phyloP scores from a whole-genome alignment of 2,113 vertebrate species.

The Notechis scutatus region DNA sequence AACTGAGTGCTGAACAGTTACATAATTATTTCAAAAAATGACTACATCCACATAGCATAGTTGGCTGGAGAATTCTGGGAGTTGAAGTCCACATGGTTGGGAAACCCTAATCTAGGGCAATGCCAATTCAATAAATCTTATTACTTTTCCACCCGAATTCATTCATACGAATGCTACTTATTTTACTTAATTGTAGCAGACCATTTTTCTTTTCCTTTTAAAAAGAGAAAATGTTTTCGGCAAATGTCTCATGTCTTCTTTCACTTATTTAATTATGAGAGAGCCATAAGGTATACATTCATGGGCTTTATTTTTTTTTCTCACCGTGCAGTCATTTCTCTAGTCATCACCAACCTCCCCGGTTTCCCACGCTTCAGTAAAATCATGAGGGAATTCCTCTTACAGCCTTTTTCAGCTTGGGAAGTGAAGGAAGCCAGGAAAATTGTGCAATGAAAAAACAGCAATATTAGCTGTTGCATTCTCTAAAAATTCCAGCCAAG shows the following conservation, averaged over 20 bases:
- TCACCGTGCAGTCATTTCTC: not conserved
- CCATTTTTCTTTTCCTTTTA: not conserved
- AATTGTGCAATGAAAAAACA: not conserved
- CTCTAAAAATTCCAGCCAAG: not conserved
- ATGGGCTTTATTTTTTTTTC: not conserved
- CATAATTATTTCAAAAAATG: not conserved
- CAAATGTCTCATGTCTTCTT: not conserved
- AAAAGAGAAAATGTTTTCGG: not conserved
- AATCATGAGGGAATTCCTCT: not conserved
- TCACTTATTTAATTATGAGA: not conserved
- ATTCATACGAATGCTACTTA: not conserved
- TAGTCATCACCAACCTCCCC: not conserved
- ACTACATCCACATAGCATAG: not conserved
- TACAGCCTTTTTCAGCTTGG: not conserved
- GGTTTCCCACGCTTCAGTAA: not conserved
- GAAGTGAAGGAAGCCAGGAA: not conserved
- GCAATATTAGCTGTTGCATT: not conserved
- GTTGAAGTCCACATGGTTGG: not conserved
- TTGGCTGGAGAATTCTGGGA: not conserved
- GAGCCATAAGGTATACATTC: not conserved
- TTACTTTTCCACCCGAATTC: not conserved
- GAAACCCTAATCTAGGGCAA: not conserved
- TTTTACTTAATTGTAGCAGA: not conserved
- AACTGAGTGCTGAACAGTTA: not conserved
- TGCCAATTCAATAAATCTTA: not conserved